Percentiles rank a stretch among this genome's conserved stretches.
Evolutionary conservation across 64 coral and sea anemone species (phyloP).

Genomic region (Pocillopora verrucosa): DNA sequence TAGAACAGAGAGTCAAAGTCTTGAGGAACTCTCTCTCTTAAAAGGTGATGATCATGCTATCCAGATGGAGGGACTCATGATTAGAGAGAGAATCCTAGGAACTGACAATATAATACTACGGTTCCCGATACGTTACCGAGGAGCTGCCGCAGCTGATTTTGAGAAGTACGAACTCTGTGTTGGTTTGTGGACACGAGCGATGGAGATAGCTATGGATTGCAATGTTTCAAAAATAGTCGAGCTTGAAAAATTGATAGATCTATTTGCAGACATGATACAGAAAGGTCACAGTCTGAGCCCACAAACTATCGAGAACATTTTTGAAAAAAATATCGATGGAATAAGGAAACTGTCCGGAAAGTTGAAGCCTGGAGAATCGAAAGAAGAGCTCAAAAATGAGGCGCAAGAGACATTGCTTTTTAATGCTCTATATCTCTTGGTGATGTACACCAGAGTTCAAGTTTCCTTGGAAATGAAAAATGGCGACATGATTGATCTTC

Average conservation of each 20-base stretch:
- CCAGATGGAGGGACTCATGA: constrained; percentile 49
- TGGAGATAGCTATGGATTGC: constrained; percentile 58
- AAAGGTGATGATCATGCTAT: not conserved
- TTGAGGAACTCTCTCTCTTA: constrained; percentile 35
- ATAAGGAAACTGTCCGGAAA: constrained; percentile 44
- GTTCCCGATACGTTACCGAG: constrained; percentile 56
- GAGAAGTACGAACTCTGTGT: constrained; percentile 63
- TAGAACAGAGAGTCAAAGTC: constrained; percentile 21
- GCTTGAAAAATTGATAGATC: too few relatives aligned
- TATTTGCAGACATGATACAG: constrained; percentile 76
- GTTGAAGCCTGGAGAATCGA: too few relatives aligned
- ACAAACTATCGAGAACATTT: not conserved
- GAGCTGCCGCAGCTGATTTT: constrained; percentile 65
- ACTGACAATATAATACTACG: constrained; percentile 33
- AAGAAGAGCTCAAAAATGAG: too few relatives aligned
- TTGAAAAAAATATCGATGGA: constrained; percentile 14
- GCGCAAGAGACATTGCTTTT: too few relatives aligned
- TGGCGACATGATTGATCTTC: too few relatives aligned
- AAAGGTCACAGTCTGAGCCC: constrained; percentile 3
- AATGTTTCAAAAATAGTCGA: constrained; percentile 29
- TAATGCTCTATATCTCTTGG: too few relatives aligned
- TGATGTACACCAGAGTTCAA: too few relatives aligned
- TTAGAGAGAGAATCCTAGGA: constrained; percentile 65
- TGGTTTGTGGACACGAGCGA: constrained; percentile 64
- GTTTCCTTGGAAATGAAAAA: too few relatives aligned